phyloP scores from a whole-genome alignment of 2,113 vertebrate genomes.

The Indicator indicator region DNA sequence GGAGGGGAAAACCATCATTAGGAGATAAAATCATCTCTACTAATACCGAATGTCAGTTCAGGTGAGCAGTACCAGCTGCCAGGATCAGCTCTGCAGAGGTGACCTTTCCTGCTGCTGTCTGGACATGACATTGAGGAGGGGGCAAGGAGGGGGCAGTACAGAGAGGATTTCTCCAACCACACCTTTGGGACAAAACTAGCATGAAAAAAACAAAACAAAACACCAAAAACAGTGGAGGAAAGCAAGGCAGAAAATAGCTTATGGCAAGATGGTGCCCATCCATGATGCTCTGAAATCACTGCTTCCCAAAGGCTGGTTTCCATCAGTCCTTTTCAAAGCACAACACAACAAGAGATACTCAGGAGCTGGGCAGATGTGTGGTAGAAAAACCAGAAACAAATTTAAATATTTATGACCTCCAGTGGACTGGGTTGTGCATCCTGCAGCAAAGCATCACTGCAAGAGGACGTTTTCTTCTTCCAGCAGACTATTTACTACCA shows the following conservation, averaged over 20 bases:
- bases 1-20: neutral
- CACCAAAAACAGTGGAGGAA: neutral
- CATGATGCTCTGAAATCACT: neutral
- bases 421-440: neutral
- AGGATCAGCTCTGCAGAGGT: neutral
- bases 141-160: neutral
- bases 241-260: neutral
- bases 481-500: neutral
- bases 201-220: neutral
- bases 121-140: neutral
- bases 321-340: neutral
- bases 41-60: neutral
- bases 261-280: neutral
- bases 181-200: neutral
- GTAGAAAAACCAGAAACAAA: neutral
- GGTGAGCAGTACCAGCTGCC: neutral
- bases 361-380: neutral
- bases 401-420: neutral
- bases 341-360: neutral
- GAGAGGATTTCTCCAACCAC: neutral
- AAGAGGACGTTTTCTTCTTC: neutral
- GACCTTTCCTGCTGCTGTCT: neutral
- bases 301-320: neutral
- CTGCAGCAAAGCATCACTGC: neutral
- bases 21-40: neutral